Evolutionary conservation across 1,140 invertebrate species (phyloP).

Genomic region (Rhyzopertha dominica): DNA sequence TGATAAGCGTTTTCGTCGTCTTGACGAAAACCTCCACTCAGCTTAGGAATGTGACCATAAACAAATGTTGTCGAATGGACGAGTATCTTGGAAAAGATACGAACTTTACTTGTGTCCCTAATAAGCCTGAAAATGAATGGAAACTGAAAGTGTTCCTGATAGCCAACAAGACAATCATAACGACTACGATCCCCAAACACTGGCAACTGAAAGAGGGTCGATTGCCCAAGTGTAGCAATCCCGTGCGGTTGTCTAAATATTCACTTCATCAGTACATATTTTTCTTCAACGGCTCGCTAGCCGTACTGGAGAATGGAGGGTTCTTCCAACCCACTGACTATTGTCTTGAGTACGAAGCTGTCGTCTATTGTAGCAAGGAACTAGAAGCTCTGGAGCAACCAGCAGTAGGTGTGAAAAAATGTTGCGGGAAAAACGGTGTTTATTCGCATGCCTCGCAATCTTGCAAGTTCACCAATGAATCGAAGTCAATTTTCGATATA

Average conservation of each 20-base stretch:
- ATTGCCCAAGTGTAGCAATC: slow-evolving; percentile 21
- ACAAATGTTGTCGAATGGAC: slow-evolving; percentile 28
- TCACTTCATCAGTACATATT: slow-evolving; percentile 24
- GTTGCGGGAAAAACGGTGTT: slow-evolving; percentile 53
- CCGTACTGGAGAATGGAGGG: slow-evolving; percentile 24
- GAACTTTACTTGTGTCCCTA: slow-evolving; percentile 19
- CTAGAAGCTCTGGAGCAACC: slow-evolving; percentile 14
- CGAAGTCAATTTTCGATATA: slow-evolving; percentile 34
- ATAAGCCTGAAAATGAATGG: slow-evolving; percentile 23
- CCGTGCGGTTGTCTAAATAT: slow-evolving; percentile 15
- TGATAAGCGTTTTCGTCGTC: too few species aligned
- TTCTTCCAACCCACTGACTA: slow-evolving; percentile 28
- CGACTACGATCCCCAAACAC: slow-evolving; percentile 21
- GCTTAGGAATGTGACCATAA: slow-evolving; percentile 21
- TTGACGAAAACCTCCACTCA: too few species aligned
- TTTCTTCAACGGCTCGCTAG: slow-evolving; percentile 28
- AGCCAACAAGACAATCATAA: slow-evolving; percentile 14
- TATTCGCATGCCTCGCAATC: slow-evolving; percentile 56
- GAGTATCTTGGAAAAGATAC: slow-evolving; percentile 18
- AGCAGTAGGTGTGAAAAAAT: slow-evolving; percentile 49
- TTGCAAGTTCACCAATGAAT: slow-evolving; percentile 44
- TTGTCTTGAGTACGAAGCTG: slow-evolving; percentile 33
- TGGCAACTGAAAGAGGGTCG: slow-evolving; percentile 29
- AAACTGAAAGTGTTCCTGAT: slow-evolving; percentile 23
- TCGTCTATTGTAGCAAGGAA: slow-evolving; percentile 24